A percentile compares a stretch with the other conserved stretches of the same genome.
Conservation (phyloP, 1,140 invertebrate genomes). For the Laupala kohalensis region DNA sequence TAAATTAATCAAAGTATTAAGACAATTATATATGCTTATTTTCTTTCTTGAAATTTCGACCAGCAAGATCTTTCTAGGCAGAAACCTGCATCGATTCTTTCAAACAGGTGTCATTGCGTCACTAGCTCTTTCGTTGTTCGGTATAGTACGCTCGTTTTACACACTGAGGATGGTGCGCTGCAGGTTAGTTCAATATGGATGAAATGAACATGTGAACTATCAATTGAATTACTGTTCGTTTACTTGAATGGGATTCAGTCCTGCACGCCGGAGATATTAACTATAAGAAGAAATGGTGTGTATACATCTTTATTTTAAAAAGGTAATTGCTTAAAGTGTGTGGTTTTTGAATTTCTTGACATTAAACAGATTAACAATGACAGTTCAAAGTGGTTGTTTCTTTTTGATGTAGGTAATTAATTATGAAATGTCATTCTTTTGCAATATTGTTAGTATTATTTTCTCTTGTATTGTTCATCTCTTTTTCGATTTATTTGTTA, state of each 20-base stretch:
- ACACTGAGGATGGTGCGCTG: neutral
- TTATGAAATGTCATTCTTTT: too few species aligned
- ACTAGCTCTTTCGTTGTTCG: neutral
- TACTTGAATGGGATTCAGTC: neutral
- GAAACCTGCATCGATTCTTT: neutral
- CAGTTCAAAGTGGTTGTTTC: too few species aligned
- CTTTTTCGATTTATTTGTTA: too few species aligned
- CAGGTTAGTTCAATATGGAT: neutral
- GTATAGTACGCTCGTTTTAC: neutral
- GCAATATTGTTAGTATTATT: too few species aligned
- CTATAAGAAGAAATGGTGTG: neutral
- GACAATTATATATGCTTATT: too few species aligned
- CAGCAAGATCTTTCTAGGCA: too few species aligned
- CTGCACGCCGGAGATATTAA: neutral
- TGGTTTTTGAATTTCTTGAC: neutral
- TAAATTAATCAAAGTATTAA: too few species aligned
- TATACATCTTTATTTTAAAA: neutral
- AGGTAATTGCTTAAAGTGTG: neutral
- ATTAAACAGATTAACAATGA: too few species aligned
- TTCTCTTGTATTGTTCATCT: too few species aligned
- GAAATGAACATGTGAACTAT: neutral
- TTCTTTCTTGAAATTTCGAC: too few species aligned
- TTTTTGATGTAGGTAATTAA: too few species aligned
- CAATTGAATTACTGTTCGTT: neutral
- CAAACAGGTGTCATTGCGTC: neutral